A percentile compares a stretch with the other conserved stretches of the same genome.
These are phyloP conservation scores for Distichodus sexfasciatus DNA, from an alignment of 2,797 vertebrate genomes.

Conservation along the genomic window DNA sequence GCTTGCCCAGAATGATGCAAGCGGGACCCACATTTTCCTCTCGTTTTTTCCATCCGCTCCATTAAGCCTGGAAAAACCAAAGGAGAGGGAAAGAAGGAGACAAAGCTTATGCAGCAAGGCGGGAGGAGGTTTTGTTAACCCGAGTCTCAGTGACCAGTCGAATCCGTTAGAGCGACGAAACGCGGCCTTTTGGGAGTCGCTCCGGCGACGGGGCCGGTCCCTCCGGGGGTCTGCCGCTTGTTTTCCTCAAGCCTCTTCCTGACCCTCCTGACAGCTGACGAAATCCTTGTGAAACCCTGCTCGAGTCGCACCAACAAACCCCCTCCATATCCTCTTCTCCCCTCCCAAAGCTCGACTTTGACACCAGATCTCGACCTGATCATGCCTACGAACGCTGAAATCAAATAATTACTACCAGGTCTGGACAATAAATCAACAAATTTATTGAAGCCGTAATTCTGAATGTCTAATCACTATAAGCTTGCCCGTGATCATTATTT, in stretches of 20 bases:
- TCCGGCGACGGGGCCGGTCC: slow-evolving; percentile 63
- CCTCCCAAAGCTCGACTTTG: background rate
- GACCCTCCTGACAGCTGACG: slow-evolving; percentile 22
- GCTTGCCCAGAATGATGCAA: too few relatives aligned
- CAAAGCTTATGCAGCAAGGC: too few relatives aligned
- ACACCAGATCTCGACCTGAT: slow-evolving; percentile 28
- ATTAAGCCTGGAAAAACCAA: too few relatives aligned
- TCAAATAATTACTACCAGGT: slow-evolving; percentile 54
- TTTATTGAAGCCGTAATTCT: too few relatives aligned
- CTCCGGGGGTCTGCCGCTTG: slow-evolving; percentile 38
- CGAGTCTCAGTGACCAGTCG: too few relatives aligned
- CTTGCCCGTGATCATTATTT: too few relatives aligned
- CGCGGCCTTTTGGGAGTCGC: slow-evolving; percentile 19
- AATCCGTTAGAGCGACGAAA: slow-evolving; percentile 13
- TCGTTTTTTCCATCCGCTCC: too few relatives aligned
- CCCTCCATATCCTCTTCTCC: background rate
- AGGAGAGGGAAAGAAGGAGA: too few relatives aligned
- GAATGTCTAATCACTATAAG: too few relatives aligned
- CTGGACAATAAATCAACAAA: background rate
- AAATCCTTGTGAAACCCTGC: slow-evolving; percentile 38
- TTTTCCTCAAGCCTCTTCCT: slow-evolving; percentile 49
- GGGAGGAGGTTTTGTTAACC: too few relatives aligned
- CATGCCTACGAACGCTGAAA: slow-evolving; percentile 53
- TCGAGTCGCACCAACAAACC: background rate
- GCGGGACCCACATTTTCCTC: too few relatives aligned